phyloP scores from a whole-genome alignment of 2,113 vertebrate species.

The Albula glossodonta region DNA sequence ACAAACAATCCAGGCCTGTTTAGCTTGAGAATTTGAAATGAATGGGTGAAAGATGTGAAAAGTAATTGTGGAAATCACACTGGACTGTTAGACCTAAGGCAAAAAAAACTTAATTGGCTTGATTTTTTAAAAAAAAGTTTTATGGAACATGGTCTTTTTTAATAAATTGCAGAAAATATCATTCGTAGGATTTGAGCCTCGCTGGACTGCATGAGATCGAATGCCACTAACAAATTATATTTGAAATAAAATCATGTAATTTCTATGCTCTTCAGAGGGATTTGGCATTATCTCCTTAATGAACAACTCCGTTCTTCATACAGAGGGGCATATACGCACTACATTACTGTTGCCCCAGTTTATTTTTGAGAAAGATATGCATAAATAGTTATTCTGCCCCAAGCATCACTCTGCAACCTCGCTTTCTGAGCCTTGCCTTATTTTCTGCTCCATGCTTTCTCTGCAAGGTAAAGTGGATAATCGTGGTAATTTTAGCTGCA shows the following conservation, averaged over 20 bases:
- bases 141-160: background rate
- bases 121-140: no score
- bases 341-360: background rate
- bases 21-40: no score
- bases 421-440: slow-evolving; percentile 6
- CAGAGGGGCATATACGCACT: background rate
- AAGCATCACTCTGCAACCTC: background rate
- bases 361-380: background rate
- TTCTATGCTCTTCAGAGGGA: background rate
- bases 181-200: background rate
- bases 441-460: background rate
- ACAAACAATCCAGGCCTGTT: no score
- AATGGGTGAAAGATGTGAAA: background rate
- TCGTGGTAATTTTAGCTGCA: slow-evolving; percentile 2
- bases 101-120: background rate
- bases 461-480: slow-evolving; percentile 19
- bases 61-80: background rate
- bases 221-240: background rate
- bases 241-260: slow-evolving; percentile 5
- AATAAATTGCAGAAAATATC: slow-evolving; percentile 13
- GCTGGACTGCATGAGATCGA: background rate
- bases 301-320: slow-evolving; percentile 3
- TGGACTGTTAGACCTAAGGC: background rate
- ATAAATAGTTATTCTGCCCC: background rate
- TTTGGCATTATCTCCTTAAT: background rate